These are phyloP conservation scores for Druceiella hillmani DNA, from an alignment of 2,888 invertebrate genomes.

Conservation along the genomic window DNA sequence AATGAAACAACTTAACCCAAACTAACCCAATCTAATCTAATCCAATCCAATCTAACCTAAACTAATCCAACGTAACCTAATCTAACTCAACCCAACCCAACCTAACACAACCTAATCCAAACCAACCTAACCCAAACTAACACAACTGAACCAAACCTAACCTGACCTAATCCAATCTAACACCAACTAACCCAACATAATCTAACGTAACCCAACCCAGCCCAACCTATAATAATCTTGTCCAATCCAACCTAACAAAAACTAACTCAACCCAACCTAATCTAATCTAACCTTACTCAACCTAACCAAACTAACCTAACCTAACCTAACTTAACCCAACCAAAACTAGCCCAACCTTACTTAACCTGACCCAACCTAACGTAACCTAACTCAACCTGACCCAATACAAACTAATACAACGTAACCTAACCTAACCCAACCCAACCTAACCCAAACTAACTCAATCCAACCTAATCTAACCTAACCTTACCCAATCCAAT, in stretches of 20 bases:
- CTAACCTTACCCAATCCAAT: slow-evolving; percentile 15
- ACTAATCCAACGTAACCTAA: slow-evolving; percentile 11
- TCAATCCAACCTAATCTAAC: slow-evolving; percentile 14
- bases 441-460: slow-evolving; percentile 13
- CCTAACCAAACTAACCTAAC: slow-evolving; percentile 10
- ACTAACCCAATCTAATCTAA: slow-evolving; percentile 11
- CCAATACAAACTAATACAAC: slow-evolving; percentile 10
- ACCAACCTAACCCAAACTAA: slow-evolving; percentile 11
- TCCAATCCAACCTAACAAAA: slow-evolving; percentile 10
- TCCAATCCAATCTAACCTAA: slow-evolving; percentile 11
- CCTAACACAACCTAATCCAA: slow-evolving; percentile 11
- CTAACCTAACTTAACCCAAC: slow-evolving; percentile 11
- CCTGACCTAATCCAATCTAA: slow-evolving; percentile 11
- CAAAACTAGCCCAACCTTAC: slow-evolving; percentile 11
- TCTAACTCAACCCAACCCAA: slow-evolving; percentile 11
- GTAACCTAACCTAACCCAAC: slow-evolving; percentile 10
- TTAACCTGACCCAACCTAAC: slow-evolving; percentile 11
- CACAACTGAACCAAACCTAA: slow-evolving; percentile 11
- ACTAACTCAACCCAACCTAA: slow-evolving; percentile 12
- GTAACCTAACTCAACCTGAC: slow-evolving; percentile 11
- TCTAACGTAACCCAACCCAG: slow-evolving; percentile 12
- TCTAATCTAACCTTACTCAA: slow-evolving; percentile 12
- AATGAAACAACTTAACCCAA: slow-evolving; percentile 10
- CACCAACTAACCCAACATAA: slow-evolving; percentile 11
- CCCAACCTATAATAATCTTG: slow-evolving; percentile 12